Evolutionary conservation across 2,113 vertebrate species (phyloP).

Genomic region (Meles meles): DNA sequence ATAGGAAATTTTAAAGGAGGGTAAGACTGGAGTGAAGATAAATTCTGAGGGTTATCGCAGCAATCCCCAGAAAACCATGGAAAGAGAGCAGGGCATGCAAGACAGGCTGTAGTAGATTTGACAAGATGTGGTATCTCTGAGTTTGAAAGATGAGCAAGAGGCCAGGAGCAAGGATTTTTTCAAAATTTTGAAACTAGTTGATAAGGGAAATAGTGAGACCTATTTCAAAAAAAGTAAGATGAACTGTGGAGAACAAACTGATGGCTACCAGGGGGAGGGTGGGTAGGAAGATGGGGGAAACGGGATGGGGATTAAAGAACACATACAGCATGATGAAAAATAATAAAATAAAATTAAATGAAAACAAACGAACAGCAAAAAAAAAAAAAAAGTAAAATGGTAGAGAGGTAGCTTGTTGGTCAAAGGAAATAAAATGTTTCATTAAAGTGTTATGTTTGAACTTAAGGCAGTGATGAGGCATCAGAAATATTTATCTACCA

Average conservation of each 20-base stretch:
- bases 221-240: not conserved
- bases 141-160: not conserved
- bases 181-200: not conserved
- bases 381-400: not conserved
- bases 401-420: not conserved
- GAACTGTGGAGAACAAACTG: not conserved
- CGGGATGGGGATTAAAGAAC: not conserved
- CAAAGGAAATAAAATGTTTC: not conserved
- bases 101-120: not conserved
- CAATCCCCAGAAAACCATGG: not conserved
- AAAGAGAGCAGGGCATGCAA: not conserved
- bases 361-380: not conserved
- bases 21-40: not conserved
- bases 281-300: not conserved
- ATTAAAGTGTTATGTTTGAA: not conserved
- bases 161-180: not conserved
- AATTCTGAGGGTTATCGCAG: not conserved
- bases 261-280: not conserved
- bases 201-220: not conserved
- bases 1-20: not conserved
- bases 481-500: not conserved
- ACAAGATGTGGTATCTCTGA: not conserved
- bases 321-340: not conserved
- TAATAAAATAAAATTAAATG: not conserved
- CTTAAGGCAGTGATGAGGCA: not conserved